Base-by-base conservation (phyloP, 2,888 invertebrate genomes). In the Eupithecia abbreviata region DNA sequence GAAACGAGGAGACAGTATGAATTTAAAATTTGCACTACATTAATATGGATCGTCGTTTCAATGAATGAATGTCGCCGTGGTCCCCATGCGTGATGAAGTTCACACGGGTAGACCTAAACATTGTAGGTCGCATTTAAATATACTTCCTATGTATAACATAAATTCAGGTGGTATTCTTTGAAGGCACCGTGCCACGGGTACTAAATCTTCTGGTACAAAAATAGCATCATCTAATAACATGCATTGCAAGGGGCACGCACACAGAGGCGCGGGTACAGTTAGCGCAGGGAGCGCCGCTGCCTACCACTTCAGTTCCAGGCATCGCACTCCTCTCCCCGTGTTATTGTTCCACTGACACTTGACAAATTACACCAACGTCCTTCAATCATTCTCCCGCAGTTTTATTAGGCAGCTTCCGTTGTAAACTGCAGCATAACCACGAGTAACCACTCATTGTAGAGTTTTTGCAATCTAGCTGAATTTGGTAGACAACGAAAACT, bases 1-100 rank as follows among this genome's bases (percentile, higher is more conserved):
- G 91, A 92, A 92, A 90, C 88, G 92, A 91, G 88, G 92, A 91
- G 91, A 86, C 91, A 90, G 88, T 90, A 89, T 94, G 95, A 95
- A 95, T 95, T 93, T 90, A 90, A 95, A 95, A 94, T 95, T 93
- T 94, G 94, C 93, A 93, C 92, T 93, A 92, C 94, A 95, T 95
- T 94, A 94, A 94, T 94, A 95, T 95, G 94, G 93, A 94, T 94
- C 89, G 94, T 91, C 88, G 93, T 93, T 94, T 93, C 94, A 93
- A 94, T 95, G 95, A 95, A 95, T 94, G 94, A 93, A 93, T 92
- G 92, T 89, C 84, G 89, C 80, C 93, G 94, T 93, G 94, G 92
- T 91, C 89, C 92, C 93, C 93, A 94, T 95, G 90, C 93, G 87
- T 88, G 94, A 95, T 94, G 91, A 94, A 93, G 94, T 95, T 95